Evolutionary conservation across 1,140 invertebrate species (phyloP), one percentile per base, ranked within the genome.

Genomic region (Drosophila leontia): DNA sequence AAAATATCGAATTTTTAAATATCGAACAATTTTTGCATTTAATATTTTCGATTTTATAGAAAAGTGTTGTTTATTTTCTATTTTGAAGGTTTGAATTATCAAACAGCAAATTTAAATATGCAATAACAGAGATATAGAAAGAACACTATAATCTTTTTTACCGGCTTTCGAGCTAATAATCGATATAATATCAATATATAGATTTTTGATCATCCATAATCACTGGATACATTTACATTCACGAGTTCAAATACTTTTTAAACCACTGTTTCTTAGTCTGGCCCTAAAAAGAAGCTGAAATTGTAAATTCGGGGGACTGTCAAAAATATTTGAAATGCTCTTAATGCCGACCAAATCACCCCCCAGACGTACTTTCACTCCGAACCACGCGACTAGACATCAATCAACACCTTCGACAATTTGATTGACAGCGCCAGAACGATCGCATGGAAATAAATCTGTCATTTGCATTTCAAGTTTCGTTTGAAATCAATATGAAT

Each of bases 401-500:
- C 85, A 90, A 91, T 90, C 85, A 90, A 79, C 85, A 90, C 85
- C 85, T 90, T 79, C 65, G 60, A 71, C 78, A 82, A 59, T 47
- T 75, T 90, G 85, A 90, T 90, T 90, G 85, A 90, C 85, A 82
- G 85, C 70, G 26, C 44, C 75, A 65, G 69, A 82, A 65, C 82
- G 82, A 82, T 70, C 68, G 78, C 85, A 68, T 82, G 70, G 82
- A 84, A 68, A 90, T 88, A 90, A 90, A 90, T 90, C 85, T 90
- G 85, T 90, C 85, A 90, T 90, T 91, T 90, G 85, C 85, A 90
- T 91, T 78, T 85, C 58, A 64, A 78, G 78, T 81, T 75, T 62
- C 68, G 74, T 84, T 90, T 90, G 75, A 90, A 90, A 88, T 90
- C 75, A 78, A 88, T 85, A 88, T 84, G 75, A 88, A 90, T 90